Conservation (phyloP, 2,797 vertebrate species). For the Dicrostonyx torquatus region DNA sequence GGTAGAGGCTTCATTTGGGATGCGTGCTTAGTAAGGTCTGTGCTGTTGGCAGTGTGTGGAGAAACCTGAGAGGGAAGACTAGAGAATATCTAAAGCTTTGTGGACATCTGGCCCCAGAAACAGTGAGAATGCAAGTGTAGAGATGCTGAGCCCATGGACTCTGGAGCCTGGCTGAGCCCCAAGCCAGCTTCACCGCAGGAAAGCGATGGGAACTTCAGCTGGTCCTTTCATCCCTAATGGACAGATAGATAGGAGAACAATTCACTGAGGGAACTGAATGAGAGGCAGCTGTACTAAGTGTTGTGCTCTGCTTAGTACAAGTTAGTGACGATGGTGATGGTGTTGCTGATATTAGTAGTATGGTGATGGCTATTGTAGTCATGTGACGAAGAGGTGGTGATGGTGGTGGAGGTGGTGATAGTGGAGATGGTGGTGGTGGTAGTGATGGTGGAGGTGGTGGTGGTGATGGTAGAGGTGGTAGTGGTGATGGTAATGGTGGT, state of each 20-base stretch:
- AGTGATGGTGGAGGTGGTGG: too few species aligned
- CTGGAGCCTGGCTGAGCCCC: background rate
- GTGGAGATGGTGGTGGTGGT: fast-evolving
- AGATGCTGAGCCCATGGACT: background rate
- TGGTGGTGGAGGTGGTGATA: too few species aligned
- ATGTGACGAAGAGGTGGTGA: fast-evolving
- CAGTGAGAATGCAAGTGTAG: background rate
- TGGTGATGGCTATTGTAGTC: too few species aligned
- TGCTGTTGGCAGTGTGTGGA: background rate
- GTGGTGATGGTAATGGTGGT: background rate
- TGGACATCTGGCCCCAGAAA: too few species aligned
- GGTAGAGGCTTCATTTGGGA: background rate
- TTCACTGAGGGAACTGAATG: background rate
- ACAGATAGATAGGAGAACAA: background rate
- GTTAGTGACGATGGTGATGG: background rate
- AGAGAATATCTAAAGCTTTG: too few species aligned
- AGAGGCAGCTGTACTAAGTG: background rate
- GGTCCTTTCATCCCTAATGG: background rate
- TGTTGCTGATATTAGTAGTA: background rate
- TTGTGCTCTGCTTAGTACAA: background rate
- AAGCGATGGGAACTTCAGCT: background rate
- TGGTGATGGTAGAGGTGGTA: too few species aligned
- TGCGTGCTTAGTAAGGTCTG: background rate
- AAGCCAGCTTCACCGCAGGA: background rate
- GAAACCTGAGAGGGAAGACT: background rate